Evolutionary conservation across 2,113 vertebrate genomes (phyloP).

Genomic region (Cranoglanis bouderius): DNA sequence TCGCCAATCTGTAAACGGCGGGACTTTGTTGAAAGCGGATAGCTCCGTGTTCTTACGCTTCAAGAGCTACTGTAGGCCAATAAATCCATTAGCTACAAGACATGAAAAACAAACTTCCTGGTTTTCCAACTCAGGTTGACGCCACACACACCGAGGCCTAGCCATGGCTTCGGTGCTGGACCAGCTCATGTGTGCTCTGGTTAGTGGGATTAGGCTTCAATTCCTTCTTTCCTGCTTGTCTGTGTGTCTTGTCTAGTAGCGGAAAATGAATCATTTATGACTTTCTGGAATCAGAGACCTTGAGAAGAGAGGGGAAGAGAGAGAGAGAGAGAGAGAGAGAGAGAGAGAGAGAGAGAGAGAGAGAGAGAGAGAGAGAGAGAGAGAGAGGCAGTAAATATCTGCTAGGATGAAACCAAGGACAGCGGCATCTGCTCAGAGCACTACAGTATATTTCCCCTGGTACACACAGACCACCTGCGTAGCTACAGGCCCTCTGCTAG

Average conservation of each 20-base stretch:
- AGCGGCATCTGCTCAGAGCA: slow-evolving; percentile 40
- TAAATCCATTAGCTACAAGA: slow-evolving; percentile 36
- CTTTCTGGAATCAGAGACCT: slow-evolving; percentile 49
- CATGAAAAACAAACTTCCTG: background rate
- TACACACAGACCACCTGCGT: slow-evolving; percentile 44
- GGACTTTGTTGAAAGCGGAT: slow-evolving; percentile 26
- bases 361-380: background rate
- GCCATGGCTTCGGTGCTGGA: background rate
- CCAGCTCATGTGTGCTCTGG: slow-evolving; percentile 15
- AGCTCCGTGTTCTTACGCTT: background rate
- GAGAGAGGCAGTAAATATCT: slow-evolving; percentile 32
- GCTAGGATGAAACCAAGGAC: slow-evolving; percentile 52
- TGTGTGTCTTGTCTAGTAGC: slow-evolving; percentile 42
- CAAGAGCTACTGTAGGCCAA: background rate
- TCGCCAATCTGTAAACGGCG: slow-evolving; percentile 17
- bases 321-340: background rate
- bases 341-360: slow-evolving; percentile 10
- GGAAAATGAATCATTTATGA: slow-evolving; percentile 53
- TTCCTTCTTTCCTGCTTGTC: slow-evolving; percentile 41
- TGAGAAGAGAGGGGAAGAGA: slow-evolving; percentile 28
- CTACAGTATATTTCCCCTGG: slow-evolving; percentile 50
- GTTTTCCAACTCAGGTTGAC: background rate
- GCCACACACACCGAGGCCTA: background rate
- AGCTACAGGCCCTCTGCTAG: slow-evolving; percentile 34
- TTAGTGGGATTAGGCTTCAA: slow-evolving; percentile 18